These are phyloP conservation scores for Acanthosepion lycidas DNA, from an alignment of 2,888 invertebrate genomes.

Conservation along the genomic window DNA sequence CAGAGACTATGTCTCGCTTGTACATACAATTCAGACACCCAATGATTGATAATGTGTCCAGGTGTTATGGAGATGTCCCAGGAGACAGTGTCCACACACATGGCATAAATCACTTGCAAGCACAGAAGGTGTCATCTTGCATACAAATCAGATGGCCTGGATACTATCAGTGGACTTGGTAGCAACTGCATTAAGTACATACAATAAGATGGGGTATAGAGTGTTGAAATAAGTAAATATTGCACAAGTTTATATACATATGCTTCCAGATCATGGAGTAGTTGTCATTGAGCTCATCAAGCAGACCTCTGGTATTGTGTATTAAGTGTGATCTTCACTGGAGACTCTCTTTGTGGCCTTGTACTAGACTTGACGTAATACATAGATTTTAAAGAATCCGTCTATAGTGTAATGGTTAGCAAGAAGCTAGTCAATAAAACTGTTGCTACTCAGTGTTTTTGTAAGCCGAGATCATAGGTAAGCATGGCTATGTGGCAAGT, in stretches of 20 bases:
- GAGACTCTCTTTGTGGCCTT: too few species aligned
- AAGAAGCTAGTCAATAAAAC: too few species aligned
- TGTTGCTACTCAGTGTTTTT: too few species aligned
- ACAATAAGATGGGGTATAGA: not conserved
- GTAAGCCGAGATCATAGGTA: too few species aligned
- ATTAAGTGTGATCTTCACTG: not conserved
- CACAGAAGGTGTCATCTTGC: not conserved
- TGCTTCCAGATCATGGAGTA: not conserved
- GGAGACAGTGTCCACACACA: slow-evolving; percentile 1
- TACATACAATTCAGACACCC: not conserved
- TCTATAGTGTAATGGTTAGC: too few species aligned
- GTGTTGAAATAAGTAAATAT: not conserved
- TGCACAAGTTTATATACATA: not conserved
- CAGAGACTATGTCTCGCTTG: not conserved
- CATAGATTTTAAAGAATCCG: too few species aligned
- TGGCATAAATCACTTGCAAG: slow-evolving; percentile 21
- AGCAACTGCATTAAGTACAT: not conserved
- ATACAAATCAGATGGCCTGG: slow-evolving; percentile 33
- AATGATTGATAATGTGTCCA: slow-evolving; percentile 22
- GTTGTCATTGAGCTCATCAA: not conserved
- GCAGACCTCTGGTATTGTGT: not conserved
- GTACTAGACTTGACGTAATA: too few species aligned
- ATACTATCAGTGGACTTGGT: not conserved
- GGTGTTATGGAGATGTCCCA: not conserved
- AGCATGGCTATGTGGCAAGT: too few species aligned